Base-by-base conservation (phyloP, 2,113 vertebrate genomes). In the Azemiops feae region DNA sequence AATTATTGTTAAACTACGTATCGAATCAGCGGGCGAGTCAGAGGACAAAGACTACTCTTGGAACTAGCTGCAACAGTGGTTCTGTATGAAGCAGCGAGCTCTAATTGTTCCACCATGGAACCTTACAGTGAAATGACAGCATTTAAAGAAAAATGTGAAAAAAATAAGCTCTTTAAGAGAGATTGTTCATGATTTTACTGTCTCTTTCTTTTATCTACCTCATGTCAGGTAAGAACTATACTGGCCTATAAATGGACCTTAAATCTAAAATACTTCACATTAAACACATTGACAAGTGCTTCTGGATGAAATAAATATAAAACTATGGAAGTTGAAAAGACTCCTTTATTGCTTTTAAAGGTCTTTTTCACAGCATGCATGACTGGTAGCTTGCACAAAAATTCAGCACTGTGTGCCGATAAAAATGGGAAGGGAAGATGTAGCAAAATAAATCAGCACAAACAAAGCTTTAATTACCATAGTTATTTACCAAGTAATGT, bases 401-500 rank as follows among this genome's bases (percentile, higher is more conserved):
- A 85, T 50, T 88, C 54, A 89, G 91, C 81, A 52, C 74, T 92
- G 90, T 93, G 69, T 86, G 93, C 91, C 93, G 74, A 91, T 91
- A 90, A 94, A 95, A 88, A 92, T 87, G 55, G 89, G 64, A 93
- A 92, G 94, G 88, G 89, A 96, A 92, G 93, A 0, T 0, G 89
- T 14, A 54, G 64, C 93, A 81, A 93, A 96, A 93, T 74, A 90
- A 4, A 95, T 1, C 47, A 94, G 91, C 92, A 96, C 96, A 97
- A 97, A 93, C 96, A 98, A 96, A 96, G 95, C 94, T 97, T 97
- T 97, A 97, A 97, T 97, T 97, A 96, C 92, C 92, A 92, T 34
- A 94, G 95, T 94, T 97, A 97, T 97, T 98, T 97, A 96, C 95
- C 96, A 97, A 88, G 90, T 96, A 97, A 96, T 98, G 93, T 96